Conservation (phyloP, 2,888 invertebrate species). For the Punctoribates punctum region DNA sequence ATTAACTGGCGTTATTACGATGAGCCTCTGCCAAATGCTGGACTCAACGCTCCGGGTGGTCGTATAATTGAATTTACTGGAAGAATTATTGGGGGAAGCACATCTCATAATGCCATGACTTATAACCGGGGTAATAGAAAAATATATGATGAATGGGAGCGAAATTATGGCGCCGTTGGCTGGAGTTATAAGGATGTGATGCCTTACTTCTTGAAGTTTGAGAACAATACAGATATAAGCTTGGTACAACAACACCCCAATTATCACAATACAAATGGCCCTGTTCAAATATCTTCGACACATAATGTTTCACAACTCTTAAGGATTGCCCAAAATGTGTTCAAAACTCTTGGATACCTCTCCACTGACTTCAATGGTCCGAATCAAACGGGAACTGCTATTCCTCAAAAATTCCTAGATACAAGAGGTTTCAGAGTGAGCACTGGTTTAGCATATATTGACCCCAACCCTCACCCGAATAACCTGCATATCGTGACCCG, state of each 20-base stretch:
- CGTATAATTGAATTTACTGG: background rate
- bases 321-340: no score
- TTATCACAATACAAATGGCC: conserved; percentile 4
- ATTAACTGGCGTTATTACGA: background rate
- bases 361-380: conserved; percentile 6
- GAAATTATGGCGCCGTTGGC: conserved; percentile 1
- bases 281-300: no score
- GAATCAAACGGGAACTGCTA: background rate
- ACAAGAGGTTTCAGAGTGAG: background rate
- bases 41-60: background rate
- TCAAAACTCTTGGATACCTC: no score
- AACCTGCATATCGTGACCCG: conserved; percentile 32
- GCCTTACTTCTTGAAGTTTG: conserved; percentile 7
- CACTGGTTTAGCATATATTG: background rate
- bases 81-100: background rate
- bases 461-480: background rate
- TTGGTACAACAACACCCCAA: background rate
- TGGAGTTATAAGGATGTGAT: conserved; percentile 23
- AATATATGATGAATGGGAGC: background rate
- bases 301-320: no score
- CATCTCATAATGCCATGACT: background rate
- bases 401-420: conserved; percentile 7
- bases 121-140: background rate
- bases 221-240: background rate
- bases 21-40: background rate